Conservation (phyloP, 1,140 invertebrate species). For the Camponotus pennsylvanicus region DNA sequence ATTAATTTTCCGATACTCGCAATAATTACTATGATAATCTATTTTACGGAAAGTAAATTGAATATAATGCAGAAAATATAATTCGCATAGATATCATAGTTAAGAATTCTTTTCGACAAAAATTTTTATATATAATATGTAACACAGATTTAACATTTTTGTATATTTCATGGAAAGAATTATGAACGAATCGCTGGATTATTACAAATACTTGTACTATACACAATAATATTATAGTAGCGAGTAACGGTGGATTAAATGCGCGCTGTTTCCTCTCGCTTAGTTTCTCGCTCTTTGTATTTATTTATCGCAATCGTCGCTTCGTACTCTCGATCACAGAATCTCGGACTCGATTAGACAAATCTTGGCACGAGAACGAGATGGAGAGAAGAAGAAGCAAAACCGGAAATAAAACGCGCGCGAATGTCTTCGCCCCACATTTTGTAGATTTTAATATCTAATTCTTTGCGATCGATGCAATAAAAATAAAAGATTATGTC, state of each 20-base stretch:
- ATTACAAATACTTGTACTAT: neutral
- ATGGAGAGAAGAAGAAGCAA: neutral
- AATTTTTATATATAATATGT: neutral
- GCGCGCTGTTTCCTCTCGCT: constrained; percentile 67
- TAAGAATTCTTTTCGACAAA: neutral
- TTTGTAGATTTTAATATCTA: neutral
- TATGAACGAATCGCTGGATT: neutral
- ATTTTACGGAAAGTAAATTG: too few species aligned
- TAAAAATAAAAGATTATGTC: neutral
- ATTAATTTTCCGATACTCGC: constrained; percentile 42
- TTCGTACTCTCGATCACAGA: constrained; percentile 28
- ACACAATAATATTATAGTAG: constrained; percentile 11
- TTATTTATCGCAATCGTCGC: constrained; percentile 41
- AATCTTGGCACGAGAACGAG: neutral
- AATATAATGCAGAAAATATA: neutral
- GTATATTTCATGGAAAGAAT: neutral
- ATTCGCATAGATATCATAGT: neutral
- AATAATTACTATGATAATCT: neutral
- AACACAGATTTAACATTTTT: constrained; percentile 13
- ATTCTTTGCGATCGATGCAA: constrained; percentile 21
- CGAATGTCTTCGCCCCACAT: neutral
- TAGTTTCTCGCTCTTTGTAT: constrained; percentile 46
- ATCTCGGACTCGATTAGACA: neutral
- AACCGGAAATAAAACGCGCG: neutral
- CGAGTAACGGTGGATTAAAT: constrained; percentile 43